Conservation (phyloP, 2,113 vertebrate species). For the Coptodon rendalli region DNA sequence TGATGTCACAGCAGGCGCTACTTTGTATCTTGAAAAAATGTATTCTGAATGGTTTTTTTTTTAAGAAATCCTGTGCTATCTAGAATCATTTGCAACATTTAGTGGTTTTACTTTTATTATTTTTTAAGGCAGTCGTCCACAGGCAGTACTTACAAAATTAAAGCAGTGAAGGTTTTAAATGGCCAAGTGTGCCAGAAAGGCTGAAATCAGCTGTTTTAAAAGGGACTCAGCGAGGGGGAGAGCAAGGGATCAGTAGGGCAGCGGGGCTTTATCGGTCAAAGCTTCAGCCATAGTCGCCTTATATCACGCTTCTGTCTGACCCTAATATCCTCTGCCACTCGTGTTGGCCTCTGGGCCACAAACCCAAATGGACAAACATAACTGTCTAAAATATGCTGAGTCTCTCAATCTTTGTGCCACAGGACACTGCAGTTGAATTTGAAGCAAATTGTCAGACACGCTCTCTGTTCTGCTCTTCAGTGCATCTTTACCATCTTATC, state of each 20-base stretch:
- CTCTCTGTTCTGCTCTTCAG: neutral
- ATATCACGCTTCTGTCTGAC: conserved; percentile 52
- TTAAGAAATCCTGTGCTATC: neutral
- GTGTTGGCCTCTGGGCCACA: conserved; percentile 37
- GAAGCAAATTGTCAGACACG: conserved; percentile 27
- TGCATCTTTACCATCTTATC: neutral
- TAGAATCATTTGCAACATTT: neutral
- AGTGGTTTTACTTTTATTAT: neutral
- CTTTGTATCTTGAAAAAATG: neutral
- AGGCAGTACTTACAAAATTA: conserved; percentile 20
- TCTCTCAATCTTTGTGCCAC: conserved; percentile 24
- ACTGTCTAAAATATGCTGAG: conserved; percentile 51
- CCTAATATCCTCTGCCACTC: conserved; percentile 62
- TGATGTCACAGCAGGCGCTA: neutral
- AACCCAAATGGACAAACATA: conserved; percentile 44
- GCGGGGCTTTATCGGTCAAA: conserved; percentile 49
- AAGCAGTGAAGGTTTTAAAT: conserved; percentile 39
- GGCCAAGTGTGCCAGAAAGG: conserved; percentile 20
- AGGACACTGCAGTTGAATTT: neutral
- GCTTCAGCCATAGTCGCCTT: conserved; percentile 44
- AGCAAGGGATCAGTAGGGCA: conserved; percentile 43
- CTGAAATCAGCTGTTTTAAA: conserved; percentile 58
- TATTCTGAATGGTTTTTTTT: neutral
- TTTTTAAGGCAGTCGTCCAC: conserved; percentile 1
- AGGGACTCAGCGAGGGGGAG: neutral